Base-by-base conservation (phyloP, 2,888 invertebrate genomes). In the Ischnura elegans region DNA sequence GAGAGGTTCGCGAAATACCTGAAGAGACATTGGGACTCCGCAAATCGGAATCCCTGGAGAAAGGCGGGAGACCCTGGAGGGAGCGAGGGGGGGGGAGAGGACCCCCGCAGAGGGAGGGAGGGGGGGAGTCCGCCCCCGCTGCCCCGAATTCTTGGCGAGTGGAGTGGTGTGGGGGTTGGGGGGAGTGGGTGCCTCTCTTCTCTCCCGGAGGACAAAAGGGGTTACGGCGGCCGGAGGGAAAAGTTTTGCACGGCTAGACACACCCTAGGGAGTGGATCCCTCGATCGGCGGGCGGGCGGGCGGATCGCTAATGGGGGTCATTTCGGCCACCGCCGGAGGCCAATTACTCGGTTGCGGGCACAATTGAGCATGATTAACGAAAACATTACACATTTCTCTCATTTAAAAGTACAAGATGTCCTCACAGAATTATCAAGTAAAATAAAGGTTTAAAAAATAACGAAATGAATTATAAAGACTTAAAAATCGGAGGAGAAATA, bases 151-250 rank as follows among this genome's bases (percentile, higher is more conserved):
- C 76, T 76, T 76, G 25, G 76, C 76, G 36, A 76, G 76, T 16
- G 25, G 13, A 10, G 13, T 13, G 36, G 36, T 29, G 36, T 21
- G 55, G 66, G 47, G 47, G 13, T 8, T 47, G 47, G 47, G 8
- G 47, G 51, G 47, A 13, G 8, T 5, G 51, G 0, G n/a, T n/a
- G 4, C 61, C 76, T 76, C 36, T n/a, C 66, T 2, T 5, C 36
- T 36, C 13, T 13, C 1, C 66, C 13, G n/a, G 16, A 29, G 90
- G 36, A 21, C 13, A 55, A 55, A 55, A 55, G 93, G 51, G 47
- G 51, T 61, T 29, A n/a, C 55, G 55, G 25, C 25, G 55, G 25
- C 93, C 13, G 51, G 93, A 93, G n/a, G n/a, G 8, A 66, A 93
- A 45, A 43, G 25, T 55, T 43, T 47, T 55, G 45, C 55, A 25